phyloP scores from a whole-genome alignment of 2,113 vertebrate species.

The Miniopterus natalensis region DNA sequence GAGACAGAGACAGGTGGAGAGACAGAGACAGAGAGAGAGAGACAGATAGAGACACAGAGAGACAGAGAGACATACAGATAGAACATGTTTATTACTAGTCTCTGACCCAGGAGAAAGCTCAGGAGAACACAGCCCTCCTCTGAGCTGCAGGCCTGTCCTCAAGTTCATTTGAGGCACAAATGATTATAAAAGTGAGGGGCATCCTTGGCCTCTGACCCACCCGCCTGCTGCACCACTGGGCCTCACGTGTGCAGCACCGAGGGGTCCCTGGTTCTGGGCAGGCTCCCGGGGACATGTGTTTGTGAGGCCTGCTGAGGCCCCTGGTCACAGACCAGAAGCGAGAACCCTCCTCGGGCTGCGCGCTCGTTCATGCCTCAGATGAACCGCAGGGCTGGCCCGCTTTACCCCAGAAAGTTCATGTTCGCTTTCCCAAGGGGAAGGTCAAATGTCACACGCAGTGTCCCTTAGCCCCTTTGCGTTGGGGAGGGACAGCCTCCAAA shows the following conservation, averaged over 20 bases:
- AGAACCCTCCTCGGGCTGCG: not conserved
- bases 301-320: too few species aligned
- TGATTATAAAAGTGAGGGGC: not conserved
- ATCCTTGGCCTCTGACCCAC: too few species aligned
- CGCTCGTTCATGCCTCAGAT: not conserved
- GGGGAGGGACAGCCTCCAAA: not conserved
- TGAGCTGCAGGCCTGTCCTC: not conserved
- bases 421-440: not conserved
- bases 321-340: too few species aligned
- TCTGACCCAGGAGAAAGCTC: not conserved
- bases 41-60: too few species aligned
- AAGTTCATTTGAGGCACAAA: not conserved
- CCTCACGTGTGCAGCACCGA: too few species aligned
- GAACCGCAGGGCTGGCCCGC: not conserved
- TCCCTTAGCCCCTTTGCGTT: not conserved
- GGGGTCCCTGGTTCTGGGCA: not conserved
- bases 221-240: too few species aligned
- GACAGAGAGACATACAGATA: not conserved
- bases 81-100: accelerated
- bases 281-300: accelerated
- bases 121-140: too few species aligned
- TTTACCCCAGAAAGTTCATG: not conserved
- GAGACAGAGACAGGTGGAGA: not conserved
- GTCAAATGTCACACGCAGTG: not conserved
- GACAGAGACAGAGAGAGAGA: not conserved